A percentile compares a stretch with the other conserved stretches of the same genome.
These are phyloP conservation scores for Suncus etruscus DNA, from an alignment of 2,113 vertebrate genomes.

Conservation along the genomic window DNA sequence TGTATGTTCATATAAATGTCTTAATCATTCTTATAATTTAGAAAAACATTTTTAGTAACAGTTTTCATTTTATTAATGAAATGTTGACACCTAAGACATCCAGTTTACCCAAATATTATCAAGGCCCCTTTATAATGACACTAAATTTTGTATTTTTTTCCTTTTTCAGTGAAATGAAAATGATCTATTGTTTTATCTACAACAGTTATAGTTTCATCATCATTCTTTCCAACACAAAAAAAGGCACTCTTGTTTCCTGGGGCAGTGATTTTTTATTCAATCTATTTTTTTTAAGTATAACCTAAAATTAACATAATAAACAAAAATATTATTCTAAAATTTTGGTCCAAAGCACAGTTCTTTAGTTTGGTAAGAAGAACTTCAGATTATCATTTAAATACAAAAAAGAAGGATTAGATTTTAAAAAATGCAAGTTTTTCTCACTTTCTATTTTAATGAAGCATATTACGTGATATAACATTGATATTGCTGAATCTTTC, in stretches of 20 bases:
- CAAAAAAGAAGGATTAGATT: not conserved
- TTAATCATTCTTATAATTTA: not conserved
- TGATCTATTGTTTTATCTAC: not conserved
- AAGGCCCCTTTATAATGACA: not conserved
- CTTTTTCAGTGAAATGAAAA: not conserved
- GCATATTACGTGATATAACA: not conserved
- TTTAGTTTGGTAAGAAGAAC: not conserved
- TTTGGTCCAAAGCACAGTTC: not conserved
- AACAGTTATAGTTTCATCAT: not conserved
- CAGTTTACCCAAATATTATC: not conserved
- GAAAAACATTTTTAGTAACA: constrained; percentile 22
- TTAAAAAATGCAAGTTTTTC: not conserved
- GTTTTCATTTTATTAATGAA: constrained; percentile 26
- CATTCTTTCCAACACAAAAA: not conserved
- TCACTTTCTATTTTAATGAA: not conserved
- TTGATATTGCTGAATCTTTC: not conserved
- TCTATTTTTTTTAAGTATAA: not conserved
- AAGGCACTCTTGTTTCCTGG: not conserved
- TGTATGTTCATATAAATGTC: not conserved
- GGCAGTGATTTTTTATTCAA: no score
- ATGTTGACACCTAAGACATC: not conserved
- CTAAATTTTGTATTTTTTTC: not conserved
- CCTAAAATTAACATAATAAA: not conserved
- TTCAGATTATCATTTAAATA: not conserved
- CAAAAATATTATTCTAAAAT: not conserved